Conservation (phyloP, 2,888 invertebrate genomes). For the Euproctis similis region DNA sequence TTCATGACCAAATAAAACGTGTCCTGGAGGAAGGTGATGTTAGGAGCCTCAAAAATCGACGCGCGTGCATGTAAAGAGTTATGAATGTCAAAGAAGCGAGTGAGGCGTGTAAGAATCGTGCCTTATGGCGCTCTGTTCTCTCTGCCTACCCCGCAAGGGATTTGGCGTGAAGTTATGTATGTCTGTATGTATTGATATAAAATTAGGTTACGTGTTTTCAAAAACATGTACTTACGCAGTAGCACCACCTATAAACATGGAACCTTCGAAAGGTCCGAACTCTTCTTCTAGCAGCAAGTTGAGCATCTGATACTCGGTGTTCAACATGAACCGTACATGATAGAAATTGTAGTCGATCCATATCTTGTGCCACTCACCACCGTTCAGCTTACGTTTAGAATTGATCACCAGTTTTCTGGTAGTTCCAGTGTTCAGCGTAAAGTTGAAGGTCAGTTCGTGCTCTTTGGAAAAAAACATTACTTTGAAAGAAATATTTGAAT, state of each 20-base stretch:
- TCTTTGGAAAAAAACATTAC: slow-evolving; percentile 65
- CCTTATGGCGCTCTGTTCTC: too few species aligned
- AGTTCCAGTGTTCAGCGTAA: slow-evolving; percentile 89
- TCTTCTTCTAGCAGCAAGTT: slow-evolving; percentile 89
- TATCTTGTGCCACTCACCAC: slow-evolving; percentile 97
- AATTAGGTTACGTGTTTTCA: too few species aligned
- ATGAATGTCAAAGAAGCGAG: too few species aligned
- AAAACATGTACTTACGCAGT: slow-evolving; percentile 92
- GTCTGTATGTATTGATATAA: too few species aligned
- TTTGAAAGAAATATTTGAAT: too few species aligned
- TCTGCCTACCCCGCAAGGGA: too few species aligned
- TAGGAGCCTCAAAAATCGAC: too few species aligned
- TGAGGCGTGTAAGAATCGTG: too few species aligned
- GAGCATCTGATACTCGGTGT: slow-evolving; percentile 91
- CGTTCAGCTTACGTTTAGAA: slow-evolving; percentile 87
- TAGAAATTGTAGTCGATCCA: slow-evolving; percentile 97
- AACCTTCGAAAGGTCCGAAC: slow-evolving; percentile 94
- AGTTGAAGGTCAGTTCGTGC: slow-evolving; percentile 91
- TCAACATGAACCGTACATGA: slow-evolving; percentile 94
- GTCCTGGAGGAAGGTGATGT: too few species aligned
- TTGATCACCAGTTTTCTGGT: slow-evolving; percentile 88
- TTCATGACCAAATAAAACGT: too few species aligned
- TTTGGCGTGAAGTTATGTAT: too few species aligned
- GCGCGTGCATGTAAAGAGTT: too few species aligned
- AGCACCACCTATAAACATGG: slow-evolving; percentile 95